Evolutionary conservation across 2,113 vertebrate species (phyloP).

Genomic region (Pan troglodytes): DNA sequence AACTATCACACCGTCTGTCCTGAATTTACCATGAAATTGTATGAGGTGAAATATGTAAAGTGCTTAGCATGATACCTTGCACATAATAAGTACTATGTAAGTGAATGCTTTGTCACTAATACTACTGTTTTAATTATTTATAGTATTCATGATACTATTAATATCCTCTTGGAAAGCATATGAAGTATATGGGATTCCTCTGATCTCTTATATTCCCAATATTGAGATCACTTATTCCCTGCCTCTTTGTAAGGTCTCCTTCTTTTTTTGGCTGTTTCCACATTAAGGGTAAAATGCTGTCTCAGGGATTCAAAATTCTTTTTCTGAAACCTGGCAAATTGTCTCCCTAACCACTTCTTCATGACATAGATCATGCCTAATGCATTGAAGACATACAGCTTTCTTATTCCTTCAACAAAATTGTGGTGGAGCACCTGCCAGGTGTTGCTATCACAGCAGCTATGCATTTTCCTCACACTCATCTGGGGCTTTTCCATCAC

Average conservation of each 20-base stretch:
- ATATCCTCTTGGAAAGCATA: not conserved
- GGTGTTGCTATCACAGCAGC: not conserved
- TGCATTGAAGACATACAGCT: not conserved
- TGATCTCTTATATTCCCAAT: not conserved
- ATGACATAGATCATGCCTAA: not conserved
- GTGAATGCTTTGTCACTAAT: not conserved
- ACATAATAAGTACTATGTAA: not conserved
- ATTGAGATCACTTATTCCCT: not conserved
- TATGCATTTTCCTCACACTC: not conserved
- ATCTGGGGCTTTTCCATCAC: not conserved
- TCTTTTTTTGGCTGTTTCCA: not conserved
- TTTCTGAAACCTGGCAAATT: not conserved
- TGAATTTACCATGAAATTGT: not conserved
- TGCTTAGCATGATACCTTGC: not conserved
- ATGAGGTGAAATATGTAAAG: not conserved
- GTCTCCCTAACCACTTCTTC: not conserved
- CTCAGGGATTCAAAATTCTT: not conserved
- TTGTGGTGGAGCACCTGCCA: not conserved
- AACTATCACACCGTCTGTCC: not conserved
- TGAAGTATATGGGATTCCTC: not conserved
- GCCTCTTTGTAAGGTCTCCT: not conserved
- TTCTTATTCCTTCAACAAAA: not conserved
- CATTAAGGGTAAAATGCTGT: not conserved
- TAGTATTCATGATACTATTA: not conserved
- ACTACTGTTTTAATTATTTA: not conserved